Evolutionary conservation across 2,797 vertebrate genomes (phyloP).

Genomic region (Crotalus adamanteus): DNA sequence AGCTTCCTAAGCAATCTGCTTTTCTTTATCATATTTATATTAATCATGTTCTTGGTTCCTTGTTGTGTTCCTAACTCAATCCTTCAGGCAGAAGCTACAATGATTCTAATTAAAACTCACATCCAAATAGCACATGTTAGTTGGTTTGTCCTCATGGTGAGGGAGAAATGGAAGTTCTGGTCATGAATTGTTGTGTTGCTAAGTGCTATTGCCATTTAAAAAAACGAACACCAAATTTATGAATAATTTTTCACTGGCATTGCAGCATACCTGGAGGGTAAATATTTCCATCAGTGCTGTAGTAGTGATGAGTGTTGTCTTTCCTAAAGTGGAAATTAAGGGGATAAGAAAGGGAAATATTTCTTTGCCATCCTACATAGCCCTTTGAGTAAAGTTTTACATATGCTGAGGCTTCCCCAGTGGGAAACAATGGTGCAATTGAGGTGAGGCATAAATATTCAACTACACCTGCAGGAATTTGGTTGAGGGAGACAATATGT

Average conservation of each 20-base stretch:
- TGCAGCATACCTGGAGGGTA: background rate
- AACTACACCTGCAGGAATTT: background rate
- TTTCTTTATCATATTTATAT: background rate
- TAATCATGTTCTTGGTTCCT: background rate
- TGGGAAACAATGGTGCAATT: too few relatives aligned
- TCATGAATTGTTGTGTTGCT: too few relatives aligned
- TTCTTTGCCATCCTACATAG: background rate
- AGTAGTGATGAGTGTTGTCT: background rate
- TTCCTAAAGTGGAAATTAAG: background rate
- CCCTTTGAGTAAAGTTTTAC: too few relatives aligned
- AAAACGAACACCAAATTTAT: background rate
- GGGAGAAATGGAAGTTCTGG: background rate
- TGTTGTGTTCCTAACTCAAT: background rate
- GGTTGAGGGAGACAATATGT: background rate
- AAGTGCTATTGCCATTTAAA: background rate
- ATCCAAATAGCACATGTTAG: background rate
- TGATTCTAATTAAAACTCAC: background rate
- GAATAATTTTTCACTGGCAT: background rate
- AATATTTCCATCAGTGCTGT: background rate
- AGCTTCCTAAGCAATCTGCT: background rate
- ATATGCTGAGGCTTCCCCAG: background rate
- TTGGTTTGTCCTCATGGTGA: background rate
- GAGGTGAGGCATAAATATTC: background rate
- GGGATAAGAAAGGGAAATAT: background rate
- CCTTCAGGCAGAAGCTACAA: background rate